phyloP scores from a whole-genome alignment of 2,888 invertebrate genomes.

The Lithophane socia region DNA sequence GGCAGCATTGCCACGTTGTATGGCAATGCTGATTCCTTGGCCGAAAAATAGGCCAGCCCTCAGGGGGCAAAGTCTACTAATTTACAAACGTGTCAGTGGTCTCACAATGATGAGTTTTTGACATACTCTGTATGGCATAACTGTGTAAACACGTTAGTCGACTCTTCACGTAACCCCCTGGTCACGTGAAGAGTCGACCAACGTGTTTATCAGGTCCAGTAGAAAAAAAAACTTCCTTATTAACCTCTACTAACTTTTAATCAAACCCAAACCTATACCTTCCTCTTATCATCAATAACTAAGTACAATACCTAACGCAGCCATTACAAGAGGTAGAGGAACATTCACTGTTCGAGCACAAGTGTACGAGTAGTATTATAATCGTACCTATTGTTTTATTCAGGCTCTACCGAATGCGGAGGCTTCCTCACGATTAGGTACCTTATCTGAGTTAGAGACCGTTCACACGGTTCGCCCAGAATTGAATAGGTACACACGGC shows the following conservation, averaged over 20 bases:
- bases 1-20: too few relatives aligned
- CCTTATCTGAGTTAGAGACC: not conserved
- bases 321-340: not conserved
- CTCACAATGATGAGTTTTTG: too few relatives aligned
- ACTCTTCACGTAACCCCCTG: too few relatives aligned
- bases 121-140: too few relatives aligned
- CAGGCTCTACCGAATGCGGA: slow-evolving; percentile 9
- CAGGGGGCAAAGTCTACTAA: too few relatives aligned
- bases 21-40: too few relatives aligned
- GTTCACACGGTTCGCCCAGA: not conserved
- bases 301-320: not conserved
- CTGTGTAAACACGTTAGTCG: too few relatives aligned
- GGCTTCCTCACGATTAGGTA: not conserved
- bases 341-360: not conserved
- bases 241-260: not conserved
- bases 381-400: slow-evolving; percentile 43
- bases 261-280: not conserved
- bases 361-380: slow-evolving; percentile 12
- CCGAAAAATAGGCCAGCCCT: too few relatives aligned
- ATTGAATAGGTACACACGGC: not conserved
- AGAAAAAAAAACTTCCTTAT: too few relatives aligned
- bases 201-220: not conserved
- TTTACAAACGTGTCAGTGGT: too few relatives aligned
- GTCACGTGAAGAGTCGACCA: not conserved
- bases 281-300: slow-evolving; percentile 8